Evolutionary conservation across 2,797 vertebrate species (phyloP).

Genomic region (Smutsia temminckii): DNA sequence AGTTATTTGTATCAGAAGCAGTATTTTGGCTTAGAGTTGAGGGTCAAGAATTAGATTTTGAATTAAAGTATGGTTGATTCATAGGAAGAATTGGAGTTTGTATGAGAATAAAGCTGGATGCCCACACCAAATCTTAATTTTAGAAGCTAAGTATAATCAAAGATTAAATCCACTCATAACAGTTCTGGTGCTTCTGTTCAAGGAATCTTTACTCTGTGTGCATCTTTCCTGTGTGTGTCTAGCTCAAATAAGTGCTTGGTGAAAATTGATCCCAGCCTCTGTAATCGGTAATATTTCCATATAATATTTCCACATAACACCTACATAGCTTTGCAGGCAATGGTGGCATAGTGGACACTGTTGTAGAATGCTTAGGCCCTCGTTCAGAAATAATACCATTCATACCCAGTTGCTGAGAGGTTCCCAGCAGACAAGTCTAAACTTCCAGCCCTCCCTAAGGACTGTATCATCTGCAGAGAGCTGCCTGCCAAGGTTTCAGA

Average conservation of each 20-base stretch:
- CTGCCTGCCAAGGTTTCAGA: not conserved
- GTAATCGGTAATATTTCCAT: not conserved
- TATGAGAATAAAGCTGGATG: not conserved
- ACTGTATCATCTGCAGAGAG: not conserved
- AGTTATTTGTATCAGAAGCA: not conserved
- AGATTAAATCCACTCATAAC: not conserved
- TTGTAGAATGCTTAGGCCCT: not conserved
- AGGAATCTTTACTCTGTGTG: not conserved
- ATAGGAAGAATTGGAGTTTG: not conserved
- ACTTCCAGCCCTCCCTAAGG: not conserved
- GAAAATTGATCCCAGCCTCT: not conserved
- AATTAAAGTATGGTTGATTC: not conserved
- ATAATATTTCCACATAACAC: not conserved
- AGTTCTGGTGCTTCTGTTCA: not conserved
- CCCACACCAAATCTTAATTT: not conserved
- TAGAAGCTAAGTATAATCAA: not conserved
- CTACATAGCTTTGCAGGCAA: not conserved
- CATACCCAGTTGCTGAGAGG: fast-evolving
- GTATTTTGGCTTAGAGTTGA: not conserved
- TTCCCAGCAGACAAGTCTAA: not conserved
- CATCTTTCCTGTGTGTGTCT: not conserved
- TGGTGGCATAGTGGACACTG: fast-evolving
- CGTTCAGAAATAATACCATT: not conserved
- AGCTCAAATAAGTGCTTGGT: not conserved
- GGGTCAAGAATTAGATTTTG: not conserved